Conservation (phyloP, 2,797 vertebrate genomes). For the Tauraco hartlaubi region DNA sequence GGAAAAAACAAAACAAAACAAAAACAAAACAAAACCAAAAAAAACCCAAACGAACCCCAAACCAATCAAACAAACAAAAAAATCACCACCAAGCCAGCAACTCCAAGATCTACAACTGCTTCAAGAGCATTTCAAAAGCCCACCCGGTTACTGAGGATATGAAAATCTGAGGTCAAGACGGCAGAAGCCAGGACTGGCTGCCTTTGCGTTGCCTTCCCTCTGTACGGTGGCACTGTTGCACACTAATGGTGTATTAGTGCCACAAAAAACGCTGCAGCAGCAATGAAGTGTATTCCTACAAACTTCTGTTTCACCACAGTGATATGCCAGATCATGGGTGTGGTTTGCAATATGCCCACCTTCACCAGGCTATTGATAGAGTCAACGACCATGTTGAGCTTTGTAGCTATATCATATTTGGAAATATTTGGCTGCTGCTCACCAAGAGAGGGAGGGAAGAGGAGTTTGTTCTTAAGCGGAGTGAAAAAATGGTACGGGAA, state of each 20-base stretch:
- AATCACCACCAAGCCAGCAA: background rate
- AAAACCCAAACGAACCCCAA: background rate
- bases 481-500: fast-evolving
- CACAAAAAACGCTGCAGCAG: background rate
- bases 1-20: no score
- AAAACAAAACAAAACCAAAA: no score
- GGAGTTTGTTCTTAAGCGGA: background rate
- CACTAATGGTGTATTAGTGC: background rate
- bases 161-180: background rate
- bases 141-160: background rate
- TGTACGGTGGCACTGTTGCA: background rate
- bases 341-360: background rate
- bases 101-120: background rate
- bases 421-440: background rate
- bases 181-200: background rate
- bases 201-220: background rate
- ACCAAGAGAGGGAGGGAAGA: background rate
- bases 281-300: background rate
- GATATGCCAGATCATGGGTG: background rate
- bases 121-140: background rate
- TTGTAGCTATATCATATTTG: background rate
- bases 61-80: background rate
- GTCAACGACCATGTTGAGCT: background rate
- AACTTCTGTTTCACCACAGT: background rate
- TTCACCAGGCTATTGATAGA: background rate